These are phyloP conservation scores for Clarias platycephalus DNA, from an alignment of 2,797 vertebrate species.

Conservation along the genomic window DNA sequence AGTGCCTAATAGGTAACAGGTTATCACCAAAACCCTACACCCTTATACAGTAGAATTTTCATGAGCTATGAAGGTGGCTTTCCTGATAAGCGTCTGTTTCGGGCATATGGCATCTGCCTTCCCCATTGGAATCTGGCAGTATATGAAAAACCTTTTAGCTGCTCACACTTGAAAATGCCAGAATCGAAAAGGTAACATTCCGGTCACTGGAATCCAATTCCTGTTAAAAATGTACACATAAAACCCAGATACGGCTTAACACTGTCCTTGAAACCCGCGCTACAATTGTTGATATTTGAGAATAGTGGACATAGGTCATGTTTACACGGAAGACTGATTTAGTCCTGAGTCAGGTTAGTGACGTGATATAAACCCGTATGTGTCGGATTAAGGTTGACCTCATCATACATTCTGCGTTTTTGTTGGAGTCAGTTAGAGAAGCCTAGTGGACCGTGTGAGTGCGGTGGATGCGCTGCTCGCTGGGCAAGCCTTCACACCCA, in stretches of 20 bases:
- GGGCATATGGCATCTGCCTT: constrained; percentile 52
- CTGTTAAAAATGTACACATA: constrained; percentile 32
- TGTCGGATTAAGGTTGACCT: constrained; percentile 42
- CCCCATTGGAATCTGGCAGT: constrained; percentile 56
- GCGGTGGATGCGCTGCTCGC: constrained; percentile 36
- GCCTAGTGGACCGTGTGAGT: constrained; percentile 44
- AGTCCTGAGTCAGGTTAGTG: constrained; percentile 2
- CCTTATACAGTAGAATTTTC: constrained; percentile 10
- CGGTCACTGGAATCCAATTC: constrained; percentile 50
- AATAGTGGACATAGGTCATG: constrained; percentile 11
- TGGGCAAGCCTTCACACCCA: constrained; percentile 50
- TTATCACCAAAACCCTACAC: not conserved
- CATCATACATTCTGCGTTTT: constrained; percentile 4
- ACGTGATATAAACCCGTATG: constrained; percentile 3
- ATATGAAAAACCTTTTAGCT: constrained; percentile 49
- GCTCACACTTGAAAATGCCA: constrained; percentile 46
- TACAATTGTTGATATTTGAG: constrained; percentile 3
- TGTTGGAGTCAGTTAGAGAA: constrained; percentile 25
- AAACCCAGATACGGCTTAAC: constrained; percentile 24
- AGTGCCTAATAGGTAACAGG: not conserved
- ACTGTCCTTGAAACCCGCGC: not conserved
- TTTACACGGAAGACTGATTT: constrained; percentile 14
- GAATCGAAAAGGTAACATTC: constrained; percentile 51
- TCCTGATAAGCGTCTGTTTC: constrained; percentile 43
- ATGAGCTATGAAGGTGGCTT: constrained; percentile 31